These are phyloP conservation scores for Armadillidium nasatum DNA, from an alignment of 1,140 invertebrate species.

Conservation along the genomic window DNA sequence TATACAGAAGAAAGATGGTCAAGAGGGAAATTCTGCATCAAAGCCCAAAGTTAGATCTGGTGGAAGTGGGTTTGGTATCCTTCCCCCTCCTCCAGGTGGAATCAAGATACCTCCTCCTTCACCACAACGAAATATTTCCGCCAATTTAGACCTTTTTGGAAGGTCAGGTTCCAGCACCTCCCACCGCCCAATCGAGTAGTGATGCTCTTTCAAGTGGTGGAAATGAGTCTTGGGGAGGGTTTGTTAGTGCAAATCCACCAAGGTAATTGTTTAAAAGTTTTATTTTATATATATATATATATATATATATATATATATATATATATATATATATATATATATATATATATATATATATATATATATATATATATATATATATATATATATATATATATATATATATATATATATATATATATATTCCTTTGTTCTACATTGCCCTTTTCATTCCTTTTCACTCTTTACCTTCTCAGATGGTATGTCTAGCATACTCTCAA, in stretches of 20 bases:
- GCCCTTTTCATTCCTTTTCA: too few species aligned
- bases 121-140: slow-evolving; percentile 45
- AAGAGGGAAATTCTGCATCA: slow-evolving; percentile 60
- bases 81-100: slow-evolving; percentile 79
- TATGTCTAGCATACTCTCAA: too few species aligned
- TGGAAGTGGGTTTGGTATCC: slow-evolving; percentile 57
- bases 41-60: slow-evolving; percentile 55
- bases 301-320: too few species aligned
- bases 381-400: not conserved
- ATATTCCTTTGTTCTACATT: too few species aligned
- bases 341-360: not conserved
- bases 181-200: not conserved
- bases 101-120: slow-evolving; percentile 63
- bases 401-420: slow-evolving; percentile 6
- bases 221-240: not conserved
- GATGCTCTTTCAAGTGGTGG: not conserved
- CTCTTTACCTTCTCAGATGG: too few species aligned
- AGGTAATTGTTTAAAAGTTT: slow-evolving; percentile 1
- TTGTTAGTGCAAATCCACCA: not conserved
- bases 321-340: too few species aligned
- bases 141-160: not conserved
- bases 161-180: not conserved
- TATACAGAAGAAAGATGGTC: slow-evolving; percentile 78
- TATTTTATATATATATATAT: not conserved
- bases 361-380: slow-evolving; percentile 11